phyloP scores from a whole-genome alignment of 2,797 vertebrate genomes.

The Artibeus jamaicensis region DNA sequence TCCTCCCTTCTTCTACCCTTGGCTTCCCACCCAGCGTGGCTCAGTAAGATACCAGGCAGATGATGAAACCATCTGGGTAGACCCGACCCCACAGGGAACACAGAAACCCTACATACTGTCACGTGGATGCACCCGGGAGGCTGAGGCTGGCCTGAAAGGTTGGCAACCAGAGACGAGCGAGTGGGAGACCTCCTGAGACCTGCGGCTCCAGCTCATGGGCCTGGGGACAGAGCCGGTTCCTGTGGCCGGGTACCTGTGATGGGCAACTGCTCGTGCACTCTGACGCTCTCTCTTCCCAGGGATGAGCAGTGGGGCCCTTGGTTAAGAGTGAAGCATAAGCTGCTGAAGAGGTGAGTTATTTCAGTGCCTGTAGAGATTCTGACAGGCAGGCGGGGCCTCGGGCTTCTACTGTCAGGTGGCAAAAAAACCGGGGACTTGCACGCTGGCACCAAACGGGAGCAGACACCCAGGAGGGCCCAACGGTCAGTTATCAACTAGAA shows the following conservation, averaged over 20 bases:
- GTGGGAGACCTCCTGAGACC: neutral
- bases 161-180: neutral
- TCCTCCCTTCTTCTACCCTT: neutral
- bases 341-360: neutral
- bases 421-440: neutral
- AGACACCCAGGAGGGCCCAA: neutral
- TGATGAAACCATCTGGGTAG: neutral
- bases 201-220: neutral
- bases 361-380: neutral
- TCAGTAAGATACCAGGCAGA: neutral
- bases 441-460: rapidly evolving
- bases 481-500: neutral
- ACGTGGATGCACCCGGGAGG: neutral
- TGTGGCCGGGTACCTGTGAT: neutral
- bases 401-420: slow-evolving; percentile 6
- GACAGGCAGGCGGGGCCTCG: neutral
- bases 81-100: neutral
- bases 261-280: neutral
- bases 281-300: neutral
- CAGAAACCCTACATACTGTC: neutral
- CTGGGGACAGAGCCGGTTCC: neutral
- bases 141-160: neutral
- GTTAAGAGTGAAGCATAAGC: neutral
- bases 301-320: neutral
- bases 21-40: neutral